Conservation (phyloP, 2,113 vertebrate species). For the Brachyhypopomus occidentalis region DNA sequence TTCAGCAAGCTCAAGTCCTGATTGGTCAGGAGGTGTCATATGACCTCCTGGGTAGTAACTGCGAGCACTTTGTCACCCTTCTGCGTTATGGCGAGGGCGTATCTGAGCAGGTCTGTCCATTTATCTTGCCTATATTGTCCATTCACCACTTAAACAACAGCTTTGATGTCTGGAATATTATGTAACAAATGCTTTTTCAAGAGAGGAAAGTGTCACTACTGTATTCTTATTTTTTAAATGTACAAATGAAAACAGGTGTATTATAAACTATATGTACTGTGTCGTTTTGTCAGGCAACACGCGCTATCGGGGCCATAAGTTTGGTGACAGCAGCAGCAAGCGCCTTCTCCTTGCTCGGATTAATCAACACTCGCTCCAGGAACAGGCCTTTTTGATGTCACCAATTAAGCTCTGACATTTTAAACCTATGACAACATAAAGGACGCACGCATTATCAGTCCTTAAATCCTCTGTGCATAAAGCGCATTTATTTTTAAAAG, state of each 20-base stretch:
- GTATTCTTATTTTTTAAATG: neutral
- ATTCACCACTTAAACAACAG: neutral
- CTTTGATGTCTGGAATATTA: too few relatives aligned
- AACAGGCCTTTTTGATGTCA: conserved; percentile 76
- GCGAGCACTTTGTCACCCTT: conserved; percentile 91
- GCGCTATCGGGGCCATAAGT: conserved; percentile 81
- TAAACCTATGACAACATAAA: neutral
- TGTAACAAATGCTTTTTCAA: too few relatives aligned
- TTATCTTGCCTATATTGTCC: neutral
- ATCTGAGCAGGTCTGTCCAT: conserved; percentile 84
- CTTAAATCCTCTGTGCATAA: neutral
- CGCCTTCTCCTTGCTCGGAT: conserved; percentile 82
- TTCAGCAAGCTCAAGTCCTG: conserved; percentile 75
- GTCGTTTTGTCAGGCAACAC: conserved; percentile 76
- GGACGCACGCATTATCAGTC: neutral
- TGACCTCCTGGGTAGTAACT: conserved; percentile 86
- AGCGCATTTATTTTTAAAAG: neutral
- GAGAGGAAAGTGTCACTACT: neutral
- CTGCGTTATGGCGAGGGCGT: conserved; percentile 86
- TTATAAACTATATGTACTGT: neutral
- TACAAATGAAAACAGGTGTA: neutral
- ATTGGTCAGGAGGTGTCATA: conserved; percentile 86
- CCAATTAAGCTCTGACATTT: conserved; percentile 35
- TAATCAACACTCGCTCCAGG: conserved; percentile 81
- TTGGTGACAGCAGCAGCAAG: conserved; percentile 80